Base-by-base conservation (phyloP, 2,888 invertebrate genomes). In the Chaitophorus viminalis region DNA sequence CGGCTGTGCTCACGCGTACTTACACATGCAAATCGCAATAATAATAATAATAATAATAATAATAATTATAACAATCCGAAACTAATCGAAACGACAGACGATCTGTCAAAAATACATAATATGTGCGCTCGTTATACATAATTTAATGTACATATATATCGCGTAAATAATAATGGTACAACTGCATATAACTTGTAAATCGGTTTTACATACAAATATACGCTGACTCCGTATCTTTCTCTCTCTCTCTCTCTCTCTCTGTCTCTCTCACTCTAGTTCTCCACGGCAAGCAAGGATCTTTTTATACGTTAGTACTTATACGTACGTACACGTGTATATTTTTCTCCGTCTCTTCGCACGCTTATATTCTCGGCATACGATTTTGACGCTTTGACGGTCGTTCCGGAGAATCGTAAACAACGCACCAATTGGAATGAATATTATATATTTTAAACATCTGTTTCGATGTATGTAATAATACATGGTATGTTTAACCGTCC, bases 401-500 rank as follows among this genome's bases (percentile, higher is more conserved):
- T 36, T 18, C 33, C 72, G 72, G 14, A 6, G 18, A 21, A 33
- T 21, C 72, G 33, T 72, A 36, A 72, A 72, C 31, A 70, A 31
- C 31, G 31, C 17, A 14, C 70, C 25, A 60, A 14, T 14, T 14
- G 68, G 29, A 68, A 25, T 11, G n/a, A 11, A 68, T 17, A n/a
- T 25, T 25, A n/a, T 68, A 52, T 36, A 31, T n/a, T n/a, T 79
- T 65, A 60, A 79, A 79, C 79, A 79, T 60, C 60, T 79, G 79
- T 60, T 79, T 33, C 78, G 5, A 17, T 25, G n/a, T n/a, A 31
- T 11, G 54, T 78, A 46, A 54, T 72, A 72, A 60, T 60, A 25
- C 8, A 25, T 60, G 21, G 21, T 78, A 78, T 79, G 36, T 65
- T 79, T 79, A 79, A 60, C 33, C n/a, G 11, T 29, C 79, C 60